Evolutionary conservation across 2,888 invertebrate genomes (phyloP).

Genomic region (Bugula neritina): DNA sequence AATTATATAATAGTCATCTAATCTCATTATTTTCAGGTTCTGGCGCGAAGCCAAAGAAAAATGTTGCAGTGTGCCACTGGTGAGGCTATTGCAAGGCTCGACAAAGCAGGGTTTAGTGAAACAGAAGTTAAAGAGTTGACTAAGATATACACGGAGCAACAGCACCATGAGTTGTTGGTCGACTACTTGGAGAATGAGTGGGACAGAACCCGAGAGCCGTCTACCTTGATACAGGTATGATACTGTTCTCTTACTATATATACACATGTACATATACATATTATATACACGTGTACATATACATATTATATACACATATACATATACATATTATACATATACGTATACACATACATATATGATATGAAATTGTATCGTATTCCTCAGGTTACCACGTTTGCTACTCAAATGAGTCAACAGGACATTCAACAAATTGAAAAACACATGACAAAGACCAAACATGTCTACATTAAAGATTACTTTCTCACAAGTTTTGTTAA

Average conservation of each 20-base stretch:
- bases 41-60: conserved; percentile 33
- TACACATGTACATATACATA: too few relatives aligned
- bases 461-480: background rate
- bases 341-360: too few relatives aligned
- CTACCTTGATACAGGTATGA: background rate
- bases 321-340: too few relatives aligned
- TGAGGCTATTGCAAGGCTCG: conserved; percentile 37
- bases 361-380: too few relatives aligned
- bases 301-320: too few relatives aligned
- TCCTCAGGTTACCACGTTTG: background rate
- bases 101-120: conserved; percentile 27
- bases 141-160: background rate
- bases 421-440: background rate
- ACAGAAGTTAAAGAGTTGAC: background rate
- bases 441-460: background rate
- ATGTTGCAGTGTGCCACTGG: conserved; percentile 45
- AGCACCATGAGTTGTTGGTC: background rate
- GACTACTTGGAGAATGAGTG: background rate
- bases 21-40: conserved; percentile 27
- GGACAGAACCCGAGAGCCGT: background rate
- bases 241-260: too few relatives aligned
- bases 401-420: background rate
- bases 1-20: too few relatives aligned
- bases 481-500: background rate
- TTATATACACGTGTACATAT: too few relatives aligned